Base-by-base conservation (phyloP, 2,797 vertebrate species). In the Cynopterus sphinx region DNA sequence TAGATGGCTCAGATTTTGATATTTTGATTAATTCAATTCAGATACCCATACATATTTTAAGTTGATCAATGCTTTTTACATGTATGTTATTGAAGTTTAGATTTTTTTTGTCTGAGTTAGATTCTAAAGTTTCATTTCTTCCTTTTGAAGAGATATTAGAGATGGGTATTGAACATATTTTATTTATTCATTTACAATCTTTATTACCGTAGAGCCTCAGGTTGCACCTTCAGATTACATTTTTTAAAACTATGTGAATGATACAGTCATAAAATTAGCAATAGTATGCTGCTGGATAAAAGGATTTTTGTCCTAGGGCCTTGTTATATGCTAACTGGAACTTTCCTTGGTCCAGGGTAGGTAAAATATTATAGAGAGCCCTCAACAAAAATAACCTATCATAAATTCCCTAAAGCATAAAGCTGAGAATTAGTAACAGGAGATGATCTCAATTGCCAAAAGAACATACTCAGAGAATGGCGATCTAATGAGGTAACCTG, bases 231-330 rank as follows among this genome's bases (percentile, higher is more conserved):
- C 77, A 96, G 86, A 96, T 97, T 96, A 68, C 68, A 67, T 95
- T 96, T 97, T 96, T 92, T 46, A 78, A 78, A 96, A 94, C 87
- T 96, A 86, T 97, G 91, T 95, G 97, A 97, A 97, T 92, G 87
- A 87, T 77, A 79, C 88, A 87, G 49, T 95, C 65, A 87, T 97
- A 96, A 97, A 96, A 95, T 90, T 75, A 92, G 49, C 59, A 89
- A 51, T 95, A 75, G 61, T 70, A 87, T 96, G 51, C 65, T 95
- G 77, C 49, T 59, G 33, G 77, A 46, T 74, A 68, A 87, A 84
- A 63, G 68, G 39, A 83, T 57, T 93, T 94, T 96, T 96, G 59
- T 96, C 96, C 78, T 97, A 89, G 82, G 82, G 95, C 74, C 39
- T 93, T 75, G 9, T 51, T 68, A 82, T 90, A 75, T 57, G 88